Base-by-base conservation (phyloP, 2,888 invertebrate species). In the Ornithoptera alexandrae region DNA sequence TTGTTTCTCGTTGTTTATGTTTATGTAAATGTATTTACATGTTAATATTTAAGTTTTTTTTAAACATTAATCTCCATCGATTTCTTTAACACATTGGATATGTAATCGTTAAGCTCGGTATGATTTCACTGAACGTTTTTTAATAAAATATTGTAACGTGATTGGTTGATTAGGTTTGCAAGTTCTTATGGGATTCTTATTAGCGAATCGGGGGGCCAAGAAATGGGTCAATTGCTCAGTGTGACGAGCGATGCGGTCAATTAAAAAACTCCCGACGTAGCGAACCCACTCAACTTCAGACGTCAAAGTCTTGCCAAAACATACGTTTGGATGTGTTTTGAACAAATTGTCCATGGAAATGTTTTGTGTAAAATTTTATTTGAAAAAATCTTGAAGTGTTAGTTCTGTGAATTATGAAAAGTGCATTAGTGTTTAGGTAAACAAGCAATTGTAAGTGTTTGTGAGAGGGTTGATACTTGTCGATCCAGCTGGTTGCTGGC, bases 401-500 rank as follows among this genome's bases (percentile, higher is more conserved):
- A 70, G 68, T 72, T 66, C 78, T 71, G 75, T 79, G 76, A 63
- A 46, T 30, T 57, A 59, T 73, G 69, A 61, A 62, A 56, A 67
- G 65, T 74, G 73, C 73, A 72, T 70, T 58, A 30, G 58, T 58
- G 65, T 66, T 60, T 24, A 50, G 74, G 73, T 81, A 73, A 77
- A 76, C 73, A 77, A 72, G 77, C 71, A 30, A 42, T 71, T 62
- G 18, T 59, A 68, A 61, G 70, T 72, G 74, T 77, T 72, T 74
- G 75, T 75, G 77, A 73, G 78, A 74, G 74, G 79, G 71, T 75
- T 73, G 74, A 75, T 74, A 76, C 73, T 72, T 72, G 79, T 76
- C 81, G 73, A 81, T 80, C 85, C 86, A 89, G 84, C 88, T 89
- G 88, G 84, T 81, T 76, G 84, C 87, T 89, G 89, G 84, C 82